A percentile compares a stretch with the other conserved stretches of the same genome.
Conservation (phyloP, 2,888 invertebrate species). For the Erebia palarica region DNA sequence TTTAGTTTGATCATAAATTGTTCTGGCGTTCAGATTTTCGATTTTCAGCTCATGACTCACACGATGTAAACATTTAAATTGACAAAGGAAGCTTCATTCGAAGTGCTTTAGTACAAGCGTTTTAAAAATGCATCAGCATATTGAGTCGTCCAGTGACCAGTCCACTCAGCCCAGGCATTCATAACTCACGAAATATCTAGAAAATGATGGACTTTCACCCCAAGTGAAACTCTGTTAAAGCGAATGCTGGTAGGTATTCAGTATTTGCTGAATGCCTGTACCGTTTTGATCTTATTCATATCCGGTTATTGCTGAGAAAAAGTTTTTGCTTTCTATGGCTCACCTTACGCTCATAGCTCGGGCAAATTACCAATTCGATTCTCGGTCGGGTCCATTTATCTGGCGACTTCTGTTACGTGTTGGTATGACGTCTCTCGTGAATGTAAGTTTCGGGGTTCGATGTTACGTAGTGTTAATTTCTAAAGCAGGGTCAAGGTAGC, state of each 20-base stretch:
- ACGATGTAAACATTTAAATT: too few species aligned
- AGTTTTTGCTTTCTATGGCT: not conserved
- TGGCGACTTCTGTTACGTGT: not conserved
- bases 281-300: slow-evolving; percentile 15
- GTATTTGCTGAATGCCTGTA: slow-evolving; percentile 5
- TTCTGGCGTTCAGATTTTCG: too few species aligned
- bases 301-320: slow-evolving; percentile 12
- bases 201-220: slow-evolving; percentile 33
- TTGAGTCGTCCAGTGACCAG: not conserved
- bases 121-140: not conserved
- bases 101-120: too few species aligned
- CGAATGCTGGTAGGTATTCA: slow-evolving; percentile 24
- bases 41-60: too few species aligned
- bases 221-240: slow-evolving; percentile 30
- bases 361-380: not conserved
- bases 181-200: slow-evolving; percentile 28
- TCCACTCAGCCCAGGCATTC: not conserved
- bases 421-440: too few species aligned
- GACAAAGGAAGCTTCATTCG: too few species aligned
- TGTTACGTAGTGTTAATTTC: too few species aligned
- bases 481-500: too few species aligned
- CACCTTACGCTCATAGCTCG: not conserved
- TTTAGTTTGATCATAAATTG: too few species aligned
- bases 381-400: not conserved
- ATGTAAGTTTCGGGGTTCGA: too few species aligned